Evolutionary conservation across 2,888 invertebrate genomes (phyloP).

Genomic region (Ochropacha duplaris): DNA sequence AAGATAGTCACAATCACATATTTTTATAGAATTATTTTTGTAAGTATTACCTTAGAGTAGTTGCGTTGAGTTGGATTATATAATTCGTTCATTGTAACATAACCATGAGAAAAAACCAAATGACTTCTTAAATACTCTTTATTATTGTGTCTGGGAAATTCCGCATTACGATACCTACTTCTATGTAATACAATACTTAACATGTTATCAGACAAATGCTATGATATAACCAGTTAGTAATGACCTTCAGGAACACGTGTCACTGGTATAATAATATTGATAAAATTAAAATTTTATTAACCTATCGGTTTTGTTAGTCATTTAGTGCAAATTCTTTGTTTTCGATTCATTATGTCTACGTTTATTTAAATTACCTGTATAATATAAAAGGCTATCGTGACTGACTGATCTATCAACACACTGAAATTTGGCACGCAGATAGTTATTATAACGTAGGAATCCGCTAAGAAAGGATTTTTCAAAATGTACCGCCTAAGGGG

Average conservation of each 20-base stretch:
- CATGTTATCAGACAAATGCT: no score
- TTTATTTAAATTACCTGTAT: not conserved
- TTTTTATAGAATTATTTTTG: slow-evolving; percentile 14
- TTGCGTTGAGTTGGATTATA: slow-evolving; percentile 17
- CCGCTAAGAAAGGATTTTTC: no score
- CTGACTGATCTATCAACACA: no score
- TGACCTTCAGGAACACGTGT: not conserved
- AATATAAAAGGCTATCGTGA: no score
- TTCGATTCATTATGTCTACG: not conserved
- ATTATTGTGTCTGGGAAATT: not conserved
- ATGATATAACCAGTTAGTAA: not conserved
- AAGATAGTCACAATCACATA: slow-evolving; percentile 10
- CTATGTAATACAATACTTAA: no score
- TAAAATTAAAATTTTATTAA: not conserved
- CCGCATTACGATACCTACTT: not conserved
- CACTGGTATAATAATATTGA: not conserved
- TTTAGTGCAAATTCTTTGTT: not conserved
- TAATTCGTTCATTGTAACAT: slow-evolving; percentile 16
- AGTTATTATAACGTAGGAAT: no score
- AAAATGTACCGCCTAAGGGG: no score
- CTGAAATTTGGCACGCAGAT: no score
- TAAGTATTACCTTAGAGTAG: slow-evolving; percentile 16
- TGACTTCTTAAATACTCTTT: slow-evolving; percentile 6
- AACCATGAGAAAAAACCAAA: slow-evolving; percentile 17
- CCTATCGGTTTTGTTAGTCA: not conserved